Evolutionary conservation across 2,888 invertebrate species (phyloP), one percentile per base, ranked within the genome.

Genomic region (Dasysyrphus albostriatus): DNA sequence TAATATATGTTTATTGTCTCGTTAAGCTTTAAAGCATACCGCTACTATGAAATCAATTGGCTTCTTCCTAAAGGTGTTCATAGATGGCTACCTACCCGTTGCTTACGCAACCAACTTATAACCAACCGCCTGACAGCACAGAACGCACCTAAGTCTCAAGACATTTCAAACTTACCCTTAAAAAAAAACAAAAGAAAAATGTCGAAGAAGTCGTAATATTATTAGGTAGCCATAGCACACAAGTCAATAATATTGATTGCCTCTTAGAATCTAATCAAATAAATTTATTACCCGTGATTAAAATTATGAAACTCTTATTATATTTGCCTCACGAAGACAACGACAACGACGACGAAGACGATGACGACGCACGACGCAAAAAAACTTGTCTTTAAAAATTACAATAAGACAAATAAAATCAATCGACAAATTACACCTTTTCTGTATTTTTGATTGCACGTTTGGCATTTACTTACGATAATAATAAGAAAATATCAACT

Each of bases 201-300:
- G 42, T 24, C 24, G 37, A 63, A 63, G 39, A 80, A 74, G 49
- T 56, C 73, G 29, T 84, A 65, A 42, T 70, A 63, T 61, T 65
- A 49, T 72, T 58, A 24, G 24, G 3, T 24, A 19, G 10, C 65
- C 19, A 9, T 2, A 39, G 49, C 37, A 37, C 7, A 12, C 32
- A 19, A 67, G 58, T 85, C 85, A 77, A 85, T 82, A n/a, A 85
- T 82, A 85, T 85, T 82, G 85, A 85, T 85, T 77, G 74, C 73
- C 73, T 73, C 49, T 67, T 74, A 59, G 44, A 34, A 73, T 70
- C 74, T 74, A 49, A 82, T 82, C 73, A 82, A 80, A 78, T 63
- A 63, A 79, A 74, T 49, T 63, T 74, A 74, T 74, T 63, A 74
- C 69, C 70, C 6, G 32, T 39, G 34, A 54, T 51, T 49, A 54